Evolutionary conservation across 2,888 invertebrate species (phyloP), one percentile per base, ranked within the genome.

Genomic region (Sericinus montela): DNA sequence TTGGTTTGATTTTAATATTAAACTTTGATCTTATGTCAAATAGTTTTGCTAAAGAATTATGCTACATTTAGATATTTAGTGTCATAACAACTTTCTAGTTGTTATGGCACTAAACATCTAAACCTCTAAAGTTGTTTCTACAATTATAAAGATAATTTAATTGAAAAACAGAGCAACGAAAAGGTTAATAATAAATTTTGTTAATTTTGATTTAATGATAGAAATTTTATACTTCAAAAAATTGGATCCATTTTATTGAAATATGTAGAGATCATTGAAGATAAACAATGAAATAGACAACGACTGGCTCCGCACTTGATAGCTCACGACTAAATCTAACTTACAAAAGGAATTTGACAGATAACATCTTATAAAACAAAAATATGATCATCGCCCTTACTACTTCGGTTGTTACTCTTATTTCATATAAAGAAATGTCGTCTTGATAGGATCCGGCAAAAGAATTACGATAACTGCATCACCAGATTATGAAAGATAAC

Each of bases 311-410:
- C 19, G 15, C n/a, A 16, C 23, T 1, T 25, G 23, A 32, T 37
- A 32, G 25, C 28, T 10, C 42, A 39, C 40, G 40, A 36, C 30
- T 44, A 37, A 40, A 41, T 34, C 40, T 45, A 9, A 32, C 10
- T 45, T 41, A 49, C 19, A 50, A 50, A 50, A 50, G 45, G 45
- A 41, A 50, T 45, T 37, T 41, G 30, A 45, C 36, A 41, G 50
- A 50, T 50, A 45, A 45, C 14, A 50, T 50, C 50, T 44, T 30
- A 41, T 41, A 45, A 50, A 50, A 23, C 23, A 30, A 45, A 50
- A 15, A 35, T 45, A 50, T 50, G 35, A 50, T 40, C 19, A 16
- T 29, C 34, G 43, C 35, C 36, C 36, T 15, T 28, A 30, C 41
- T 42, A 42, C 23, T 41, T 19, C 1, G n/a, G 6, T n/a, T 40